Evolutionary conservation across 37 sponge, comb jelly and placozoan species (phyloP), one percentile per base, ranked within the genome.

Genomic region (Eunapius fragilis): DNA sequence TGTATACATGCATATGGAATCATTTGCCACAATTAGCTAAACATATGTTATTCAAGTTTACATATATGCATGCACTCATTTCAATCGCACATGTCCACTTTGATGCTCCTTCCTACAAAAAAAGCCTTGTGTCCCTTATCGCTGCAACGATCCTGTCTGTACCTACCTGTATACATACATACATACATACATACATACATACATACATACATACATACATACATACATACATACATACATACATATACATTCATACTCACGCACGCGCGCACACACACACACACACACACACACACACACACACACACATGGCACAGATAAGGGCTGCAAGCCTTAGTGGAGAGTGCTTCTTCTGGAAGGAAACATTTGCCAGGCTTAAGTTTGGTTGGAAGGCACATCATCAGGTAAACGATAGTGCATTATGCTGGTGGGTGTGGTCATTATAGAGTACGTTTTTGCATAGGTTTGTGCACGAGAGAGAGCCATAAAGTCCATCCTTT

Each of bases 341-440:
- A 33, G 98, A 97, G 35, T 97, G 98, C 71, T 95, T 95, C 82
- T 97, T 93, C 69, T 93, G 92, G 92, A 92, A 93, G 69, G 98
- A 97, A 75, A 95, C 87, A 31, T 95, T 97, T 75, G 89, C 89
- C 31, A 80, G 96, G 5, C 73, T 97, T 31, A 93, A 91, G 68
- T 97, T 97, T 88, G 98, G 98, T 0, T 95, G 93, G 96, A 93
- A 76, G 78, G 75, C 80, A n/a, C 98, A 97, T 79, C 96, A 97
- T 17, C 94, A 95, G 89, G 96, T 91, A 31, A 77, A 70, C 31
- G 19, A 48, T 0, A 12, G 25, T n/a, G 67, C 28, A 10, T 4
- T 13, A 41, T 41, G 41, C 3, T 3, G 41, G 25, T 25, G 68
- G 27, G 27, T 58, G 80, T 58, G 13, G 3, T 14, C 23, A 69